These are phyloP conservation scores for Indri indri DNA, from an alignment of 2,113 vertebrate genomes.

Conservation along the genomic window DNA sequence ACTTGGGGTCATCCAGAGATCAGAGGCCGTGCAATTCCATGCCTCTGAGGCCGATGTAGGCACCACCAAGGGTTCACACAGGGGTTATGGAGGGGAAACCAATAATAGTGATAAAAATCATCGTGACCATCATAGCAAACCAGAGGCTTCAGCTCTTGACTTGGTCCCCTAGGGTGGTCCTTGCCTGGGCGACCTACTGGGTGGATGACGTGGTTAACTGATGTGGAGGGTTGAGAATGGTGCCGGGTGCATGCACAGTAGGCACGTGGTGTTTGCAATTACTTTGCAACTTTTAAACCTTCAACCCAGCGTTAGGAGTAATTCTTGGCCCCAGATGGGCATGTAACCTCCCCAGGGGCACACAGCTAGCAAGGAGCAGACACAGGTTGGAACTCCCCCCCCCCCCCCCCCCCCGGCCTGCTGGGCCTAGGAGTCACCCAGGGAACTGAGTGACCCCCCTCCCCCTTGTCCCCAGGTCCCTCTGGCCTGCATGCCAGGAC, in stretches of 20 bases:
- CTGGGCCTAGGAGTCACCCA: not conserved
- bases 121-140: no score
- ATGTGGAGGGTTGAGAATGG: not conserved
- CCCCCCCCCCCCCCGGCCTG: not conserved
- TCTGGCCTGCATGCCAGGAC: constrained; percentile 66
- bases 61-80: not conserved
- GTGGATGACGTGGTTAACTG: no score
- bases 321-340: not conserved
- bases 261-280: not conserved
- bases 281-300: not conserved
- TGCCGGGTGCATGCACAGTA: not conserved
- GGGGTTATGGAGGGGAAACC: not conserved
- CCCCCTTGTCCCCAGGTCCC: constrained; percentile 60
- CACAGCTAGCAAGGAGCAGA: not conserved
- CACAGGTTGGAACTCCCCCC: not conserved
- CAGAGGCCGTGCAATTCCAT: not conserved
- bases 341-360: no score
- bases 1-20: not conserved
- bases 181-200: not conserved
- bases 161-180: not conserved
- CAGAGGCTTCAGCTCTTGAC: not conserved
- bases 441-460: not conserved
- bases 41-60: not conserved
- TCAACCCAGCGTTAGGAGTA: not conserved
- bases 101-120: not conserved